Evolutionary conservation across 1,140 invertebrate species (phyloP), one percentile per base, ranked within the genome.

Genomic region (Leptinotarsa defecta): DNA sequence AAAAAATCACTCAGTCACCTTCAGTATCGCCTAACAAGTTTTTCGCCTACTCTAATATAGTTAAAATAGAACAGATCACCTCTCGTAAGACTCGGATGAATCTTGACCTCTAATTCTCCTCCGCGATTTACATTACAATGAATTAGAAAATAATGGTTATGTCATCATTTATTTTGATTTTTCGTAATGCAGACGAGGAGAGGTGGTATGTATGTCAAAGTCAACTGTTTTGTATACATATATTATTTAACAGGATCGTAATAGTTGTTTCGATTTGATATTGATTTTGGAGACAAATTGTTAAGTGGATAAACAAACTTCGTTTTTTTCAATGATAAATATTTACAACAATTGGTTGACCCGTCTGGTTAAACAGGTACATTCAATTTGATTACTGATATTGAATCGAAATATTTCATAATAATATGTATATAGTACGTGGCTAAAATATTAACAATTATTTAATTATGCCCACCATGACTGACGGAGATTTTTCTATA

Each of bases 211-310:
- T 57, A 19, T 57, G 52, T 57, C 52, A 57, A 57, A 57, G 52
- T 57, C 52, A 5, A 17, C 15, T 57, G 15, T 57, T 17, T 57
- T 57, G 52, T 43, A 43, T 43, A 43, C 34, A 43, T 43, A 43
- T 43, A 43, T 57, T 57, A 57, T 57, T 57, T 57, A 57, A 57
- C 52, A 57, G n/a, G n/a, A 57, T 57, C 52, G 52, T 57, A 57
- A 57, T 57, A 57, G 4, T 11, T 43, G 34, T 57, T 57, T 57
- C 52, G n/a, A 57, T 57, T 57, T 57, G 3, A 17, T 57, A 57
- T 57, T 57, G 27, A 19, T 57, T 17, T 57, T 15, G 52, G 52
- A 6, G 52, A 15, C 52, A 15, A 57, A 19, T 57, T 57, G 17
- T 17, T 57, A 57, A 57, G 4, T 57, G 52, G 6, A 17, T 57